Percentiles rank a stretch among this genome's conserved stretches.
These are phyloP conservation scores for Drosophila aldrichi DNA, from an alignment of 2,888 invertebrate species.

Conservation along the genomic window DNA sequence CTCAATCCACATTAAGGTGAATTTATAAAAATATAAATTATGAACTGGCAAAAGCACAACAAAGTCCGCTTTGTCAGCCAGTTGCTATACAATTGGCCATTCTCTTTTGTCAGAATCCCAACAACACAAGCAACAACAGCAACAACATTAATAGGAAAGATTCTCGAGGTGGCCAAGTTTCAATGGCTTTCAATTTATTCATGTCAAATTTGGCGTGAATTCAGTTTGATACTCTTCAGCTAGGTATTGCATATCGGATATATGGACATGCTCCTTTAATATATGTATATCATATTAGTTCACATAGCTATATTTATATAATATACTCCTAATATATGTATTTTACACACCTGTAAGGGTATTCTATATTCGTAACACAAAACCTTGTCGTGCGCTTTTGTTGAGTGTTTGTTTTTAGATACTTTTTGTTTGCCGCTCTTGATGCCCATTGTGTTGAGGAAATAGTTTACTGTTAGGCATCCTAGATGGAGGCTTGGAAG, in stretches of 20 bases:
- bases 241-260: too few relatives aligned
- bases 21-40: slow-evolving; percentile 10
- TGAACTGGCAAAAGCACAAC: slow-evolving; percentile 28
- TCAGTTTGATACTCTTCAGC: slow-evolving; percentile 50
- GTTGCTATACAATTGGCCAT: slow-evolving; percentile 53
- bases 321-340: neutral
- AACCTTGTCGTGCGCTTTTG: neutral
- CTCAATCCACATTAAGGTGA: neutral
- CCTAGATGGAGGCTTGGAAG: slow-evolving; percentile 21
- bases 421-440: slow-evolving; percentile 31
- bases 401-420: slow-evolving; percentile 24
- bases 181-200: slow-evolving; percentile 71
- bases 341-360: neutral
- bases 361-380: neutral
- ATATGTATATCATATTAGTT: neutral
- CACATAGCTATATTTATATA: neutral
- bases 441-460: slow-evolving; percentile 52
- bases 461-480: slow-evolving; percentile 49
- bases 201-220: slow-evolving; percentile 73
- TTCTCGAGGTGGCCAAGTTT: slow-evolving; percentile 35
- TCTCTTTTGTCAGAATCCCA: slow-evolving; percentile 52
- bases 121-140: neutral
- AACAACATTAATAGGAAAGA: neutral
- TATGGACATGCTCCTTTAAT: neutral
- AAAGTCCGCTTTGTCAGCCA: slow-evolving; percentile 52